A percentile compares a stretch with the other conserved stretches of the same genome.
These are phyloP conservation scores for Hydrolagus colliei DNA, from an alignment of 2,797 vertebrate genomes.

Conservation along the genomic window DNA sequence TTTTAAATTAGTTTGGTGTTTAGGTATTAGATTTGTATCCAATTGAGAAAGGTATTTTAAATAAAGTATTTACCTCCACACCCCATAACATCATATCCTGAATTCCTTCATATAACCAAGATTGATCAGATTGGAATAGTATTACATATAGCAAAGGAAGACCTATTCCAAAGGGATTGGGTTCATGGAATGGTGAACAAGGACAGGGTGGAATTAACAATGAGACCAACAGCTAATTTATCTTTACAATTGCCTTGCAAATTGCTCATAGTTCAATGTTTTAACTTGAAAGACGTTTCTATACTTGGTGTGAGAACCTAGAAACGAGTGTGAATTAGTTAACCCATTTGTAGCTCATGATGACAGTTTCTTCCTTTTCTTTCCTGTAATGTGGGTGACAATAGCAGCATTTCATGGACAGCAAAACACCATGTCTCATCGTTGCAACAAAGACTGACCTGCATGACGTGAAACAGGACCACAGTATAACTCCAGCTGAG, in stretches of 20 bases:
- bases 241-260: neutral
- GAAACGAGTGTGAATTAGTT: neutral
- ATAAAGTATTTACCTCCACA: too few relatives aligned
- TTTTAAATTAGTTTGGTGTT: too few relatives aligned
- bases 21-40: too few relatives aligned
- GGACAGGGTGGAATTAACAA: too few relatives aligned
- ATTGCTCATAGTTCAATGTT: neutral
- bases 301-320: neutral
- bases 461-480: conserved; percentile 84
- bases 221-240: neutral
- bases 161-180: too few relatives aligned
- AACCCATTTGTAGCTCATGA: neutral
- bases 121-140: too few relatives aligned
- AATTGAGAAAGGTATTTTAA: too few relatives aligned
- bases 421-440: conserved; percentile 87
- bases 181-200: too few relatives aligned
- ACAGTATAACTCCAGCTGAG: conserved; percentile 74
- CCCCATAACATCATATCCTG: too few relatives aligned
- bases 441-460: conserved; percentile 88
- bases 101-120: too few relatives aligned
- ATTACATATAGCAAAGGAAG: too few relatives aligned
- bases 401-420: conserved; percentile 93
- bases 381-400: neutral
- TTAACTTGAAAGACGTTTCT: neutral
- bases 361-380: neutral